Percentiles rank a stretch among this genome's conserved stretches.
phyloP scores from a whole-genome alignment of 2,888 invertebrate genomes.

The Heliconius charithonia region DNA sequence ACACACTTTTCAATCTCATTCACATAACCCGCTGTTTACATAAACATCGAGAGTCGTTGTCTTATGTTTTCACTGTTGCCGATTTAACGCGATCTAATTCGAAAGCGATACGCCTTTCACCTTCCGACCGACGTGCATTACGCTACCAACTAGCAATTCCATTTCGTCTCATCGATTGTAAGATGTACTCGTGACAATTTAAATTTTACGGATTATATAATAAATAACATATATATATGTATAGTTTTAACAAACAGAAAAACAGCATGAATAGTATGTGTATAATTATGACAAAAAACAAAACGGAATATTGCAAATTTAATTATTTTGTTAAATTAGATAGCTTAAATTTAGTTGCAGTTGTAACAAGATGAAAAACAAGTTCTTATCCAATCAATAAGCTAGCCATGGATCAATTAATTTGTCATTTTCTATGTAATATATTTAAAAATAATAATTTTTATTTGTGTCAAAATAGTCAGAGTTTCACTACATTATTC shows the following conservation, averaged over 20 bases:
- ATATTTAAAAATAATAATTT: neutral
- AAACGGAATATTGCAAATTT: neutral
- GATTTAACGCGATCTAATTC: constrained; percentile 79
- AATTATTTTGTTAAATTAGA: too few species aligned
- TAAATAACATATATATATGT: neutral
- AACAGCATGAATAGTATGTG: neutral
- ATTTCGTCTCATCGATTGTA: constrained; percentile 27
- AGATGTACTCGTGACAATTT: constrained; percentile 1
- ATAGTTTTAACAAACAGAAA: too few species aligned
- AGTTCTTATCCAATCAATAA: neutral
- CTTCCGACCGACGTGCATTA: constrained; percentile 68
- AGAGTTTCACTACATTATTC: constrained; percentile 9
- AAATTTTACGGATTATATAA: constrained; percentile 1
- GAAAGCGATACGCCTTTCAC: constrained; percentile 83
- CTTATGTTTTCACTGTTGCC: constrained; percentile 72
- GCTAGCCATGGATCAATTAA: neutral
- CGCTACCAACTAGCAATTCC: constrained; percentile 48
- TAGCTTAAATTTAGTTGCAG: too few species aligned
- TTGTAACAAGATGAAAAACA: neutral
- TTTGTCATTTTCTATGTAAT: neutral
- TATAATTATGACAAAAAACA: neutral
- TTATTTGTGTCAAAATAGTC: neutral
- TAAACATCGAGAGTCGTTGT: constrained; percentile 51
- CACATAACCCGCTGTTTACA: constrained; percentile 41
- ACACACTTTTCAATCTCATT: constrained; percentile 22